Base-by-base conservation (phyloP, 2,888 invertebrate species). In the Loripinus fragilis region DNA sequence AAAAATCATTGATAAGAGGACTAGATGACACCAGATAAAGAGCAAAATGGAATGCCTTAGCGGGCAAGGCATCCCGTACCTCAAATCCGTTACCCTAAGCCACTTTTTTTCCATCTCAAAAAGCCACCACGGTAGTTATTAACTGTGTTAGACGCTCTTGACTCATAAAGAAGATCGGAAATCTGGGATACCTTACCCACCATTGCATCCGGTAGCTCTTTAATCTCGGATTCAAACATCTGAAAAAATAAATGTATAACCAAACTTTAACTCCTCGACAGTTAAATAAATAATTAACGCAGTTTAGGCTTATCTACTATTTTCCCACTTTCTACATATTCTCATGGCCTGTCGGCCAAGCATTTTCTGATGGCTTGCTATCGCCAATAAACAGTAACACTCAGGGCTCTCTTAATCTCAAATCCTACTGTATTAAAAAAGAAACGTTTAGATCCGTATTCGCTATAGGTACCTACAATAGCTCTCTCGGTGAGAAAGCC, bases 1-100 rank as follows among this genome's bases (percentile, higher is more conserved):
- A 85, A 80, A 81, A 85, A 5, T 80, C 81, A 52, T 71, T 71
- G n/a, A 74, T 75, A n/a, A 81, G 38, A 38, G 80, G 78, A 83
- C 76, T 71, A 55, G 84, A 68, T 15, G 82, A 80, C 0, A 75
- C 66, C 15, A 81, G 48, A 81, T 80, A 83, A 15, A 85, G 10
- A 5, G 80, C 76, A 12, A 86, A 68, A 70, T 77, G 78, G 30
- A 84, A 78, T 30, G 78, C 60, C 48, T 71, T 82, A 23, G 82
- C 79, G 28, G 82, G 82, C 67, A 84, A 81, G 55, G 48, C 12
- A 38, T 38, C 38, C 38, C 38, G 38, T 8, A 38, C 38, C 20
- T 0, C 23, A 41, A 15, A 35, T 15, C 45, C 45, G n/a, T 45
- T 20, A 45, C 15, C 12, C 38, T 8, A 5, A 38, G 75, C 77